Base-by-base conservation (phyloP, 2,888 invertebrate genomes). In the Crepidodera aurea region DNA sequence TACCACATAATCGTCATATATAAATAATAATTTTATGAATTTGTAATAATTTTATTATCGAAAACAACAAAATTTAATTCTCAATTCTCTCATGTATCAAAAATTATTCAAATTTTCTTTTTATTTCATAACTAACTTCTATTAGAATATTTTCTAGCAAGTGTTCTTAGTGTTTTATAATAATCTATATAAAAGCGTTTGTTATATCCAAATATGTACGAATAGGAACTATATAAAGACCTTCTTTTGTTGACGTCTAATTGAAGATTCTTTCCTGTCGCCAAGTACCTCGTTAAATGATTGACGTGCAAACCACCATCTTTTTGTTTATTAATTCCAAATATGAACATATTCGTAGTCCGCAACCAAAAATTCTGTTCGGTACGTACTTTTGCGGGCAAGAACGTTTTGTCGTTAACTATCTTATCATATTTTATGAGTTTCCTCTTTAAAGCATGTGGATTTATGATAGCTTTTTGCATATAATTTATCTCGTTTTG, bases 301-400 rank as follows among this genome's bases (percentile, higher is more conserved):
- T 69, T 64, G 1, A 68, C 42, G 60, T 75, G 64, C 6, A 60
- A 50, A 19, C 51, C 63, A 2, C 75, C 75, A 15, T 69, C 64
- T 10, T 39, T 51, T 1, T 72, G 34, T 29, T 62, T 48, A 16
- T 65, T 60, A 8, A 69, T 32, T 1, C 75, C 75, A 50, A 75
- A 75, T 5, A 75, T 22, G 12, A 66, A 61, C 74, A 73, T 75
- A 51, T 75, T 75, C 7, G 73, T 29, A 15, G 53, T 54, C 32
- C 66, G 64, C 40, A 62, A 73, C 62, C 64, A 65, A 10, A 51
- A 51, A 44, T 62, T 51, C 12, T 57, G 65, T 32, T 66, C 68
- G 12, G 46, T 62, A 15, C 50, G 34, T 5, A 51, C 6, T 12
- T 39, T 66, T n/a, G 34, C 22, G 1, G 60, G 42, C 12, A 61